Base-by-base conservation (phyloP, 1,140 invertebrate species). In the Patella vulgata region DNA sequence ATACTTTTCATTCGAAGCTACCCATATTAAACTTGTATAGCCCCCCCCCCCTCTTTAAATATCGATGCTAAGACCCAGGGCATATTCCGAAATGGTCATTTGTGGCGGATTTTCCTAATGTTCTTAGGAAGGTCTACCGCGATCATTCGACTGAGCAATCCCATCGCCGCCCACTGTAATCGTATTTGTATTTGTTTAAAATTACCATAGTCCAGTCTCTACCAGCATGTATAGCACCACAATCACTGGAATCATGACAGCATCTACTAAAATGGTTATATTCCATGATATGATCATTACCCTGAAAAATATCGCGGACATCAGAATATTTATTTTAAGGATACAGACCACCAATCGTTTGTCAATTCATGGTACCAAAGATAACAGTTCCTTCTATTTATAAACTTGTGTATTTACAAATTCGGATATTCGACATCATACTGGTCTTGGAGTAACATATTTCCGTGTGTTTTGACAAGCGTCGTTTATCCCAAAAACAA, bases 271-370 rank as follows among this genome's bases (percentile, higher is more conserved):
- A 25, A 43, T 75, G 50, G 52, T 77, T 77, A 46, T 71, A 69
- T 44, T 75, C 71, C 40, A 77, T 73, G 21, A 70, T 50, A 21
- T 73, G 71, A 28, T 77, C 71, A 33, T 77, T 77, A 28, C 75
- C 75, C 75, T 77, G 58, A 28, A 55, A 55, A n/a, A n/a, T n/a
- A n/a, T n/a, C n/a, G n/a, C n/a, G 21, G 2, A 56, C 33, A 17
- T 4, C 36, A 9, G 23, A 30, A 50, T 23, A 12, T 23, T 6
- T 42, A n/a, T 43, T 28, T n/a, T 12, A 23, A 25, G 5, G 17
- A 11, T 43, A 43, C 14, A 27, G 25, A 12, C 14, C 36, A 11
- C 9, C 14, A 4, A 55, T 1, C 5, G 28, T 57, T 17, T 28
- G 28, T 27, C 11, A 44, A 1, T 11, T 44, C 19, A 14, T 43